Base-by-base conservation (phyloP, 2,797 vertebrate genomes). In the Megaceryle alcyon region DNA sequence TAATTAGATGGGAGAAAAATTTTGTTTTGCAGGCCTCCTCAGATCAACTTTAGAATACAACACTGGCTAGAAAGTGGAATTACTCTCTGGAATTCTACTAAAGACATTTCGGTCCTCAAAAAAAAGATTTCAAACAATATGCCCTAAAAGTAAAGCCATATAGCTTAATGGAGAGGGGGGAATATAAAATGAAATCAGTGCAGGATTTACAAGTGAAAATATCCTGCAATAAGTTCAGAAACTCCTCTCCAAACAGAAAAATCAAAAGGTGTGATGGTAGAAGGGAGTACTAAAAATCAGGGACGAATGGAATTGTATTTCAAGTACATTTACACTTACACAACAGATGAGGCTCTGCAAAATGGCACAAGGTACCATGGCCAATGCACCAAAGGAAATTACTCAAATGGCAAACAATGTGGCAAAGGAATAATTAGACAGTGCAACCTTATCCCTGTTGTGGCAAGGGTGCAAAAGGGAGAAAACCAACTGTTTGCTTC, bases 121-220 rank as follows among this genome's bases (percentile, higher is more conserved):
- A 68, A 61, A 21, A 44, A 46, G 22, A 46, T 12, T 21, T 10
- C 44, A 46, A 21, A 46, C 44, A 0, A 59, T 31, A 31, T 2
- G n/a, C 8, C 5, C 15, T 51, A 35, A 26, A 69, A 69, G 4
- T 54, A 70, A 88, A 57, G 8, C 10, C 19, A 48, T 10, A 7
- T 14, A 33, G 3, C 14, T 41, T 41, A 41, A 41, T 41, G 41
- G 3, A 10, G 20, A 5, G 5, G 1, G 2, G 2, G 4, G 14
- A 5, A 4, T n/a, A 41, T 17, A 17, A 6, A 35, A 68, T 17
- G 14, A 6, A 68, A 39, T 7, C 61, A 49, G 9, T 43, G 6
- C 8, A 54, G 26, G 6, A 23, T 77, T 86, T 63, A 63, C 6
- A 19, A 90, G 66, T 46, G 5, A 63, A 80, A 70, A n/a, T 18